These are phyloP conservation scores for Bucorvus abyssinicus DNA, from an alignment of 2,797 vertebrate genomes.

Conservation along the genomic window DNA sequence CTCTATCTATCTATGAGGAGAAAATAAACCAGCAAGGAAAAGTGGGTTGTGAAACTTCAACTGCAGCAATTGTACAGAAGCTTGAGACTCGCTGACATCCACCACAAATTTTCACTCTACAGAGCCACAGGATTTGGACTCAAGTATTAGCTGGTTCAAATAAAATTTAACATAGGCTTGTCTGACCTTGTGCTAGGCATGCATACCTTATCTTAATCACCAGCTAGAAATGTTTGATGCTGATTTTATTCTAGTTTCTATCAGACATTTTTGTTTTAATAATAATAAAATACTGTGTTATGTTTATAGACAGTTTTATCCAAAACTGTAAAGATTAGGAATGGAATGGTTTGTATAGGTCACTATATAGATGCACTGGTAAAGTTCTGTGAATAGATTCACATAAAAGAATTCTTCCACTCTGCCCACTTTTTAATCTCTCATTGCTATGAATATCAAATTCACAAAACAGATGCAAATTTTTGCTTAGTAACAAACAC, in stretches of 20 bases:
- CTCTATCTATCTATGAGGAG: not conserved
- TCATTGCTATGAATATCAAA: not conserved
- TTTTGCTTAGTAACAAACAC: not conserved
- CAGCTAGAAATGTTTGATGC: not conserved
- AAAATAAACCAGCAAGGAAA: not conserved
- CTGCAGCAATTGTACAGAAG: not conserved
- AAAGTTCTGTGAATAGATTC: not conserved
- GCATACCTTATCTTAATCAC: not conserved
- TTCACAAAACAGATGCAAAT: not conserved
- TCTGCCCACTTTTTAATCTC: not conserved
- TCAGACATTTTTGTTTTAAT: not conserved
- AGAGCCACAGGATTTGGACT: not conserved
- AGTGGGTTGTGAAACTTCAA: not conserved
- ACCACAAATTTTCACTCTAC: not conserved
- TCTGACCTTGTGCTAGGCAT: not conserved
- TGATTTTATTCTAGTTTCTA: not conserved
- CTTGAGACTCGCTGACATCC: not conserved
- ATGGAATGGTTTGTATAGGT: not conserved
- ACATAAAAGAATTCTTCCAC: not conserved
- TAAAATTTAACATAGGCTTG: not conserved
- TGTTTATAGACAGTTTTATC: not conserved
- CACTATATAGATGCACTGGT: not conserved
- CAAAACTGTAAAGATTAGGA: not conserved
- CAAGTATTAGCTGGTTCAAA: not conserved
- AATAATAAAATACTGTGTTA: not conserved